Conservation (phyloP, 2,888 invertebrate species). For the Heliconius erato region DNA sequence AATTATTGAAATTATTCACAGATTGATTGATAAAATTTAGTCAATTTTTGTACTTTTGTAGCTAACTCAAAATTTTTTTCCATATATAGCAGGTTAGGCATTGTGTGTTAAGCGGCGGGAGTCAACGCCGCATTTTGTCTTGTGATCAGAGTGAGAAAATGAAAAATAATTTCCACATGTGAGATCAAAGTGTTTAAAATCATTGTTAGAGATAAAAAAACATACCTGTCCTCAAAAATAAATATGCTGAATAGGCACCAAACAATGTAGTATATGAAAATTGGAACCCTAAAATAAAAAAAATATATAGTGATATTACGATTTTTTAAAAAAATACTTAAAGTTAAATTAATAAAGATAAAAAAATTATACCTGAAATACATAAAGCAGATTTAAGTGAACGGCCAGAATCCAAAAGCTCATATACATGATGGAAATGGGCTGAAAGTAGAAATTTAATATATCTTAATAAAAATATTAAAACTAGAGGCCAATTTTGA, state of each 20-base stretch:
- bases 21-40: not conserved
- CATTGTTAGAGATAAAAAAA: slow-evolving; percentile 26
- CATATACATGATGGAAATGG: slow-evolving; percentile 96
- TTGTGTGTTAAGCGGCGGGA: not conserved
- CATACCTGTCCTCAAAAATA: slow-evolving; percentile 94
- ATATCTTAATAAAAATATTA: not conserved
- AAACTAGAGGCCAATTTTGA: not conserved
- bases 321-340: not conserved
- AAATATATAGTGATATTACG: not conserved
- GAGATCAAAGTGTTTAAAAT: not conserved
- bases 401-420: slow-evolving; percentile 90
- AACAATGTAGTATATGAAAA: slow-evolving; percentile 96
- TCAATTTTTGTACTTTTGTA: not conserved
- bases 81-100: too few species aligned
- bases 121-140: not conserved
- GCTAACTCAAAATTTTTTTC: not conserved
- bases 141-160: not conserved
- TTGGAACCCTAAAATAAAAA: slow-evolving; percentile 90
- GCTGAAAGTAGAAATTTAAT: slow-evolving; percentile 83
- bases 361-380: slow-evolving; percentile 70
- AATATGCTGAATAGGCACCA: slow-evolving; percentile 97
- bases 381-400: slow-evolving; percentile 89
- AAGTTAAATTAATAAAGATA: not conserved
- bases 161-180: not conserved
- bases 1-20: slow-evolving; percentile 21